Base-by-base conservation (phyloP, 92 coral and sea anemone genomes). In the Epizoanthus fatuus region DNA sequence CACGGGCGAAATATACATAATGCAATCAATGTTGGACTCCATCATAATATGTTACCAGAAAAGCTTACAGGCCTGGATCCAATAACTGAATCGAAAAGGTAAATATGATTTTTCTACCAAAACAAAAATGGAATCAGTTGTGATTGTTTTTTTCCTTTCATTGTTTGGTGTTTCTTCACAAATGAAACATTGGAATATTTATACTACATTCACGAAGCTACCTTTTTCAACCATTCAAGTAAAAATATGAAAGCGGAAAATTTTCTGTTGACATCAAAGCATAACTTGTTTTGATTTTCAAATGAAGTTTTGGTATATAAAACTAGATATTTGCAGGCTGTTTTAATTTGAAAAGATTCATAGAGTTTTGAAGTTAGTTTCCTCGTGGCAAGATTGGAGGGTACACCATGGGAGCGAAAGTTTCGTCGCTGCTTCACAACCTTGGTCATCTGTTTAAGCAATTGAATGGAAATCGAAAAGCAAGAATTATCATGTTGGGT, bases 401-500 rank as follows among this genome's bases (percentile, higher is more conserved):
- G 2, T 17, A 13, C 8, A 39, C 32, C 17, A 74, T 74, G 79
- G 79, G 79, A 54, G 79, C 63, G 17, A 74, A 54, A 5, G 13
- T 74, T 44, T 53, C 64, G 5, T 54, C 63, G 49, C 44, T 54
- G 15, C 4, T 22, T 14, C 32, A 14, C 64, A 74, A 22, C 54
- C 79, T 74, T 2, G 56, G 10, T 4, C 29, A 7, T 11, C 10
- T 72, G 32, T 5, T 47, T 17, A 42, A 53, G 38, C 58, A 32
- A 7, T 35, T 51, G 19, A 74, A 74, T 19, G 86, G 86, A 47
- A 85, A 42, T 9, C 70, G 69, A 3, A 95, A 91, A n/a, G 95
- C 95, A 0, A 63, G 93, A 5, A 86, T 94, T 5, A 58, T 94
- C 9, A 91, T 94, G 93, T 69, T 94, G 10, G 97, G 97, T 11